Evolutionary conservation across 1,140 invertebrate species (phyloP).

Genomic region (Coptotermes formosanus): DNA sequence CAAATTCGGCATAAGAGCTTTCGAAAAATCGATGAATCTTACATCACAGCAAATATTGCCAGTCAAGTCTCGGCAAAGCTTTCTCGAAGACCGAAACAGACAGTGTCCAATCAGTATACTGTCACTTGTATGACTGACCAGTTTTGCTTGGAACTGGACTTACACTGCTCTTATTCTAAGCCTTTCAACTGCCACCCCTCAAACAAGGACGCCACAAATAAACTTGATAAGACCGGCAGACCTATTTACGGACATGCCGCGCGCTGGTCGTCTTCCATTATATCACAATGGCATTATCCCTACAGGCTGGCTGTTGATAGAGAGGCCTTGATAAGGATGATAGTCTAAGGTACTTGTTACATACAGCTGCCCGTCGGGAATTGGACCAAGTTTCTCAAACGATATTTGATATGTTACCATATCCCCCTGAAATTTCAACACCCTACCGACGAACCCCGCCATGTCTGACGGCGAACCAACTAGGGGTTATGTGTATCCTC

Average conservation of each 20-base stretch:
- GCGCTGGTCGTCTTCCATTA: background rate
- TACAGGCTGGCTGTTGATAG: background rate
- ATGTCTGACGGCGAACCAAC: background rate
- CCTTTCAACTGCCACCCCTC: background rate
- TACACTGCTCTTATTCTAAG: background rate
- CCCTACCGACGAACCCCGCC: background rate
- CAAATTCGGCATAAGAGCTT: no score
- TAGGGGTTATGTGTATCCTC: no score
- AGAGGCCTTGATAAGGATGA: background rate
- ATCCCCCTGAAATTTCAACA: background rate
- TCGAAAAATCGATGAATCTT: no score
- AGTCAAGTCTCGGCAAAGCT: no score
- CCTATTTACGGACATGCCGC: background rate
- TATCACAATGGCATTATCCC: conserved; percentile 11
- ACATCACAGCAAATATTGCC: no score
- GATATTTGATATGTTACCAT: background rate
- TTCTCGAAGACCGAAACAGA: no score
- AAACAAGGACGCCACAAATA: conserved; percentile 2
- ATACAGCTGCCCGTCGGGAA: background rate
- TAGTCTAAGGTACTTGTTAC: conserved; percentile 2
- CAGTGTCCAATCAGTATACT: no score
- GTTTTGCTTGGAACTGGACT: background rate
- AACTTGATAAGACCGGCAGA: background rate
- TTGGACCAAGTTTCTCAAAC: conserved; percentile 1
- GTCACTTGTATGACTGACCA: no score